Evolutionary conservation across 2,888 invertebrate genomes (phyloP).

Genomic region (Diarsia brunnea): DNA sequence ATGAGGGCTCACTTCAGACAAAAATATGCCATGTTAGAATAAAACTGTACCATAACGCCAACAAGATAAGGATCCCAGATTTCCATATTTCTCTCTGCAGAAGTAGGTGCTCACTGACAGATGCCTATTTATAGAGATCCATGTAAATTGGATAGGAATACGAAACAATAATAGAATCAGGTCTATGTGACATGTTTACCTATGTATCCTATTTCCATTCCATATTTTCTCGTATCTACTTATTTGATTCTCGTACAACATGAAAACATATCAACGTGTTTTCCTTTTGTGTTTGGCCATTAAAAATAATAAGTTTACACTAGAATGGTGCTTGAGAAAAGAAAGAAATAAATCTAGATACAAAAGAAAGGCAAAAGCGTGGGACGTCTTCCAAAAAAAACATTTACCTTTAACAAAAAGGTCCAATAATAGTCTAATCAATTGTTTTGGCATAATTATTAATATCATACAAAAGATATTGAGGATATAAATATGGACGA

Average conservation of each 20-base stretch:
- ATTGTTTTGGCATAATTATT: constrained; percentile 1
- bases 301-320: constrained; percentile 57
- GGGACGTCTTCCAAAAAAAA: constrained; percentile 9
- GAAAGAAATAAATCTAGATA: constrained; percentile 30
- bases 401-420: background rate
- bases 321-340: constrained; percentile 35
- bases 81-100: constrained; percentile 5
- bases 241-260: constrained; percentile 41
- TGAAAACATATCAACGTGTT: constrained; percentile 22
- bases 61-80: constrained; percentile 2
- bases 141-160: constrained; percentile 49
- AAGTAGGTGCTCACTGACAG: constrained; percentile 32
- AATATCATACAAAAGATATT: background rate
- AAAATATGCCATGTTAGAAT: background rate
- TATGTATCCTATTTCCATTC: constrained; percentile 22
- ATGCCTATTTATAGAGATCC: constrained; percentile 43
- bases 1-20: no score
- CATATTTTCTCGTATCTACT: constrained; percentile 32
- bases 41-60: background rate
- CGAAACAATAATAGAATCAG: constrained; percentile 50
- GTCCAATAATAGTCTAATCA: background rate
- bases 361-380: constrained; percentile 10
- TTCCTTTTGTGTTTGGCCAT: constrained; percentile 39
- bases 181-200: background rate
- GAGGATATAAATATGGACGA: background rate